Conservation (phyloP, 2,797 vertebrate genomes). For the Numenius phaeopus region DNA sequence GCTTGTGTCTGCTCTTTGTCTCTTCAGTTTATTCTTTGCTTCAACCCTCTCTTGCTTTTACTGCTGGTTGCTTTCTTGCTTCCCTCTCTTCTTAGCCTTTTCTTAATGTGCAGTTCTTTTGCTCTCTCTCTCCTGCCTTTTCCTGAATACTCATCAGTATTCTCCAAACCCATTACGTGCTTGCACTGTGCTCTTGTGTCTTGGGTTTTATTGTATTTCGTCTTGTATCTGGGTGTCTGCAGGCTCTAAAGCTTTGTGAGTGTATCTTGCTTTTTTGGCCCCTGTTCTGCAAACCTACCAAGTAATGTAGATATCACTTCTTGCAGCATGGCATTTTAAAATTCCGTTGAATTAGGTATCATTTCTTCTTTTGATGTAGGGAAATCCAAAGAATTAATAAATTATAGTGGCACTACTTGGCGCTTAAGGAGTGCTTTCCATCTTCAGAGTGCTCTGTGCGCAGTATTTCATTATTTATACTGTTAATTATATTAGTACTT, state of each 20-base stretch:
- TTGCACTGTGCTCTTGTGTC: neutral
- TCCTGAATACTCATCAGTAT: neutral
- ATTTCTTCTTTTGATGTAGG: slow-evolving; percentile 10
- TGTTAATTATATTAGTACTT: slow-evolving; percentile 54
- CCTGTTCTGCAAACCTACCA: neutral
- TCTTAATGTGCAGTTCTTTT: neutral
- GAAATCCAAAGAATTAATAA: slow-evolving; percentile 30
- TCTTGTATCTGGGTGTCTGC: neutral
- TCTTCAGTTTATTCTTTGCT: neutral
- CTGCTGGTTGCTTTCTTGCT: neutral
- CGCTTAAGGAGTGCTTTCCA: neutral
- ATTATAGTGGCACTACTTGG: neutral
- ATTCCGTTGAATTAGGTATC: neutral
- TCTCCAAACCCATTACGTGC: neutral
- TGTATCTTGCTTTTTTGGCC: neutral
- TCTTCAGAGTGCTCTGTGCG: neutral
- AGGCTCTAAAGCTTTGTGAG: neutral
- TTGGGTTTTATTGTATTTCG: neutral
- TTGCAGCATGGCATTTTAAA: neutral
- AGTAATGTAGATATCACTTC: neutral
- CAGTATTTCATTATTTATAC: slow-evolving; percentile 44
- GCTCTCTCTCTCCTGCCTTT: neutral
- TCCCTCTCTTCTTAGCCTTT: neutral
- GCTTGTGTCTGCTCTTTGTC: neutral
- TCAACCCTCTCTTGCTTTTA: neutral